Percentiles rank a stretch among this genome's conserved stretches.
Conservation (phyloP, 2,113 vertebrate species). For the Benitochromis conjunctus region DNA sequence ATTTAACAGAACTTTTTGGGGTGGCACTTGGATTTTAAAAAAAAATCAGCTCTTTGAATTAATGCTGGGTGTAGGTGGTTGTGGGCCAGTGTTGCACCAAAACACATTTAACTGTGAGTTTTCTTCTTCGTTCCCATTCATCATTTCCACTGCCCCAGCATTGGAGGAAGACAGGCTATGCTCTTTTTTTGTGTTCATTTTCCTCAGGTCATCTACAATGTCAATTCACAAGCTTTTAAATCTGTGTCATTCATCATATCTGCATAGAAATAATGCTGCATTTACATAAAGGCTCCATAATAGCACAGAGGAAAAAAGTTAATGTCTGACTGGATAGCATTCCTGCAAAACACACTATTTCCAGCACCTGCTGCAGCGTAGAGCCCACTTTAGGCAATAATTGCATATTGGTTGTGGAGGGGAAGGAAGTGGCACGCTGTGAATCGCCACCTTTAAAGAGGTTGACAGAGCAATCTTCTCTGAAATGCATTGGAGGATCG, state of each 20-base stretch:
- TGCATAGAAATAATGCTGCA: not conserved
- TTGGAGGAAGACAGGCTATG: not conserved
- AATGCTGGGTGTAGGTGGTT: not conserved
- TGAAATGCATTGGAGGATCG: slow-evolving; percentile 22
- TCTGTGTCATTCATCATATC: not conserved
- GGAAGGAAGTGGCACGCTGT: slow-evolving; percentile 40
- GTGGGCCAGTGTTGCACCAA: not conserved
- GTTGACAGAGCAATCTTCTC: slow-evolving; percentile 49
- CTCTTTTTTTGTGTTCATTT: not conserved
- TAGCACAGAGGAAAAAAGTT: not conserved
- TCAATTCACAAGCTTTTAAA: not conserved
- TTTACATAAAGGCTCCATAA: slow-evolving; percentile 5
- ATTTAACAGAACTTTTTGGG: not conserved
- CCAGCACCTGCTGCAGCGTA: slow-evolving; percentile 22
- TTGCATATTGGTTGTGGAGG: slow-evolving; percentile 41
- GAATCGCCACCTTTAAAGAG: slow-evolving; percentile 46
- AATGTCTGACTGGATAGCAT: slow-evolving; percentile 15
- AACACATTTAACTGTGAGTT: not conserved
- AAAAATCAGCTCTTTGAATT: not conserved
- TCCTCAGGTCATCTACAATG: not conserved
- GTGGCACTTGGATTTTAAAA: not conserved
- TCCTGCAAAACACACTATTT: slow-evolving; percentile 32
- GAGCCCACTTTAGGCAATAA: slow-evolving; percentile 43
- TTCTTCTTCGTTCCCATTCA: not conserved
- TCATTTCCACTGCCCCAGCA: not conserved